These are phyloP conservation scores for Labrus mixtus DNA, from an alignment of 2,113 vertebrate species.

Conservation along the genomic window DNA sequence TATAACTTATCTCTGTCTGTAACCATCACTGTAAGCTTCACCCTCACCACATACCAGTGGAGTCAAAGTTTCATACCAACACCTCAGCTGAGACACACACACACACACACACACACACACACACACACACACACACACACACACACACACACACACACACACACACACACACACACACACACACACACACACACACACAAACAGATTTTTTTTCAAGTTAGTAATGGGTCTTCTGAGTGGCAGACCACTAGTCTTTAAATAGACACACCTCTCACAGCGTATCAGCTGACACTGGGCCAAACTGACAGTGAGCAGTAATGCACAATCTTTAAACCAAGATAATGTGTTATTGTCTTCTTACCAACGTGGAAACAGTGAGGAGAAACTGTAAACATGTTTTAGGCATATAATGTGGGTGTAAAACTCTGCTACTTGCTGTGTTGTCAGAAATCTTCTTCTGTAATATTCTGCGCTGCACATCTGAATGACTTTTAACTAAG, in stretches of 20 bases:
- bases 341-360: neutral
- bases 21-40: constrained; percentile 5
- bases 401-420: neutral
- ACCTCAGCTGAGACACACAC: constrained; percentile 49
- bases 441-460: neutral
- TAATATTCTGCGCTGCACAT: neutral
- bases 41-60: constrained; percentile 43
- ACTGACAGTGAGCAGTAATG: constrained; percentile 25
- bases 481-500: constrained; percentile 2
- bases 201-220: constrained; percentile 15
- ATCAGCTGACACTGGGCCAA: constrained; percentile 54
- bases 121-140: constrained; percentile 11
- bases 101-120: constrained; percentile 10
- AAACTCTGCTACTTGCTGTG: neutral
- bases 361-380: neutral
- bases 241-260: constrained; percentile 52
- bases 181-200: constrained; percentile 11
- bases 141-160: constrained; percentile 13
- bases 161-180: constrained; percentile 30
- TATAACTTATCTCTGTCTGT: constrained; percentile 1
- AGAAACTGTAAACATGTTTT: neutral
- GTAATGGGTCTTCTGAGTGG: constrained; percentile 4
- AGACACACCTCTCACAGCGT: constrained; percentile 42
- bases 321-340: constrained; percentile 25
- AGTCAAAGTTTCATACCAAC: constrained; percentile 54